Percentiles rank a stretch among this genome's conserved stretches.
Conservation (phyloP, 2,888 invertebrate species). For the Halocaridina rubra region DNA sequence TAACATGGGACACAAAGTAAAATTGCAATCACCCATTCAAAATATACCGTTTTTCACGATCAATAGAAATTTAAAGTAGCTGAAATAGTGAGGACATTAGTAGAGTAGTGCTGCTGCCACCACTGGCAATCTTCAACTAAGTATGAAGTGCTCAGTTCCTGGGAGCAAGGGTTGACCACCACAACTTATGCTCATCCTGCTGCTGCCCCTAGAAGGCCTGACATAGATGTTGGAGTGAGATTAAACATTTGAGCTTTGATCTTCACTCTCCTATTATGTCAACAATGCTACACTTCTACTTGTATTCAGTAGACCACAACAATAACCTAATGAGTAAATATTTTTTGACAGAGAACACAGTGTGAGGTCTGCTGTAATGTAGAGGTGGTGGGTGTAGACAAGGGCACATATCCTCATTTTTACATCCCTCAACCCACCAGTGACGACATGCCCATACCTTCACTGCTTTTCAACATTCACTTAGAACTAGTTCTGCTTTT, state of each 20-base stretch:
- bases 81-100: constrained; percentile 29
- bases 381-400: not conserved
- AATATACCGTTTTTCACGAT: too few species aligned
- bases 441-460: not conserved
- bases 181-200: constrained; percentile 22
- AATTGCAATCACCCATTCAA: too few species aligned
- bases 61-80: too few species aligned
- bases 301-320: too few species aligned
- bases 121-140: constrained; percentile 20
- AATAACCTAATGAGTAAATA: too few species aligned
- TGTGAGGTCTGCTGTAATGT: not conserved
- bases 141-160: constrained; percentile 56
- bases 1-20: too few species aligned
- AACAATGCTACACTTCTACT: not conserved
- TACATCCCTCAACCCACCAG: not conserved
- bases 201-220: constrained; percentile 12
- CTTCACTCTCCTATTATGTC: not conserved
- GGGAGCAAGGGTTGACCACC: constrained; percentile 52
- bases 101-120: constrained; percentile 18
- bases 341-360: too few species aligned
- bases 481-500: constrained; percentile 1
- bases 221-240: not conserved
- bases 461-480: not conserved
- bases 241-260: not conserved
- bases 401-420: not conserved